phyloP scores from a whole-genome alignment of 2,113 vertebrate species.

The Dicerorhinus sumatrensis region DNA sequence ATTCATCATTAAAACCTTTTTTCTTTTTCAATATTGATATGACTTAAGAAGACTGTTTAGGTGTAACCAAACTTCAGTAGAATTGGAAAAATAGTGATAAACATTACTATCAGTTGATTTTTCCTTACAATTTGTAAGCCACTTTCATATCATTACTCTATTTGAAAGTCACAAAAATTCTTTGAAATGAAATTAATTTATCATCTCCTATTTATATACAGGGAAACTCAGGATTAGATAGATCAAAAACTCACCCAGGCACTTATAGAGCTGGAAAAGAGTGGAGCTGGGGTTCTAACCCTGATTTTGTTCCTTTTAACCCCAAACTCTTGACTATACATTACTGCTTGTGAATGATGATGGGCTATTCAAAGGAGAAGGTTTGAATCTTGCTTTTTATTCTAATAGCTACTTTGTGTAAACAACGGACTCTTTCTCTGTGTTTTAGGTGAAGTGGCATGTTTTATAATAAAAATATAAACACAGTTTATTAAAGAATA shows the following conservation, averaged over 20 bases:
- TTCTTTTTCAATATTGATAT: not conserved
- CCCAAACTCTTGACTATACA: not conserved
- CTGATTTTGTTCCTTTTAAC: not conserved
- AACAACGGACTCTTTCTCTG: not conserved
- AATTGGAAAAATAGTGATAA: slow-evolving; percentile 24
- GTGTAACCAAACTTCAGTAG: slow-evolving; percentile 6
- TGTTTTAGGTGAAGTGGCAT: not conserved
- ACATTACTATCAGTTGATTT: not conserved
- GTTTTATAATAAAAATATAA: not conserved
- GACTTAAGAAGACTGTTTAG: not conserved
- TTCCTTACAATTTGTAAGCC: not conserved
- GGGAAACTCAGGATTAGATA: not conserved
- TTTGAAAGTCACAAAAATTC: not conserved
- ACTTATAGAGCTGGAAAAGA: not conserved
- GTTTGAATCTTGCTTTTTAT: slow-evolving; percentile 5
- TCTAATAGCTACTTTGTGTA: not conserved
- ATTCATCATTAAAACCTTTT: not conserved
- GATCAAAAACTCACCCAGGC: not conserved
- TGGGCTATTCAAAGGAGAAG: not conserved
- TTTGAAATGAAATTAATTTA: not conserved
- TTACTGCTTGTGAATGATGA: not conserved
- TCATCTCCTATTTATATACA: not conserved
- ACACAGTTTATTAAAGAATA: not conserved
- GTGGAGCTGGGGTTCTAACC: not conserved
- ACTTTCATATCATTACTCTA: not conserved